Evolutionary conservation across 2,113 vertebrate species (phyloP), one percentile per base, ranked within the genome.

Genomic region (Pleuronectes platessa): DNA sequence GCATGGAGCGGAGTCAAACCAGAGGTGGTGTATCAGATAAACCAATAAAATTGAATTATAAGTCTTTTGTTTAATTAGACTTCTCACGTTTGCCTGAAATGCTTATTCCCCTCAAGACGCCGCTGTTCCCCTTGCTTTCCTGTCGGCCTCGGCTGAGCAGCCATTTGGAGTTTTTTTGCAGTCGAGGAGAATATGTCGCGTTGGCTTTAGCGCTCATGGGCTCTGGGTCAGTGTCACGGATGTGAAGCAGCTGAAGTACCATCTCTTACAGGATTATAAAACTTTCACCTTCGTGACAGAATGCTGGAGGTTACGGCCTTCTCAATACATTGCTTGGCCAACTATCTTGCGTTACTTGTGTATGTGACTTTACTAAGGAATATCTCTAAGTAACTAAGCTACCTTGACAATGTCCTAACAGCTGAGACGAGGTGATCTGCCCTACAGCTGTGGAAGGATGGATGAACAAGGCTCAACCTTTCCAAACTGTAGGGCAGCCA

Each of bases 91-190:
- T 89, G 76, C 83, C 85, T 89, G 88, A 27, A 74, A 90, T 93
- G 89, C 88, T 92, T 91, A 78, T 80, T 92, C 86, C 90, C 88
- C 84, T 92, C 85, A 88, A 92, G 85, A 93, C 88, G 45, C 83
- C 81, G 86, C 91, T 92, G 90, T 92, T 93, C 81, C 79, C 88
- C 85, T 88, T 79, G 89, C 90, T 75, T 84, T 21, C 80, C 88
- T 85, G 51, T 71, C 1, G 27, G 67, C 86, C 85, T 86, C 76
- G 31, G 75, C 80, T 78, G 54, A 85, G 78, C 81, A 56, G 79
- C 76, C 79, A 82, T 86, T 83, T 81, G 78, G 59, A 70, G 54
- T 7, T 51, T 67, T 35, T 37, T 61, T 80, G 18, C 45, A 61
- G 60, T 82, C 78, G 73, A 70, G 77, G n/a, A 72, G 58, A 84